Conservation (phyloP, 2,797 vertebrate species). For the Rhinichthys osculus region DNA sequence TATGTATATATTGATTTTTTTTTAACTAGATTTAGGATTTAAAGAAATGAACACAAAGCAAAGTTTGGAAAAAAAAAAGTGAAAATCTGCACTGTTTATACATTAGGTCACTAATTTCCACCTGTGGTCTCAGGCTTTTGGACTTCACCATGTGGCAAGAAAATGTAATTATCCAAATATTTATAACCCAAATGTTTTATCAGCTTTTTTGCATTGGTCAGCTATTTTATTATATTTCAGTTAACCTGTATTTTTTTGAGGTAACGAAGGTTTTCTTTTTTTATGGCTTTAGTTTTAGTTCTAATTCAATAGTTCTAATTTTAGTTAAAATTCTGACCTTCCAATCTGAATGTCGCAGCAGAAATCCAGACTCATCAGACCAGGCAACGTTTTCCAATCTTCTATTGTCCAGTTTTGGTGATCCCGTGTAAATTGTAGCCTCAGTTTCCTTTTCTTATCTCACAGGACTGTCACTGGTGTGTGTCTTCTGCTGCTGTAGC, state of each 20-base stretch:
- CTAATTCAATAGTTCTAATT: too few species aligned
- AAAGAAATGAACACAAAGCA: background rate
- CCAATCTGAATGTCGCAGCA: too few species aligned
- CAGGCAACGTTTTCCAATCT: too few species aligned
- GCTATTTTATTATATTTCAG: background rate
- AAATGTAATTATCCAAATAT: background rate
- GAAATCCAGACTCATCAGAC: too few species aligned
- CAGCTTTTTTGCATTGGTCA: background rate
- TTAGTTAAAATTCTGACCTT: too few species aligned
- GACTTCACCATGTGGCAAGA: background rate
- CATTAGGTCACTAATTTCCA: background rate
- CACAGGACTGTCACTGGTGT: too few species aligned
- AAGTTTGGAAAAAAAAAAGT: background rate
- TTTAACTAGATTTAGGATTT: background rate
- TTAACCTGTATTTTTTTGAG: too few species aligned
- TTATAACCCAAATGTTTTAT: background rate
- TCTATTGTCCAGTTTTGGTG: too few species aligned
- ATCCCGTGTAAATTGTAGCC: too few species aligned
- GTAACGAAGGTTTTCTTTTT: too few species aligned
- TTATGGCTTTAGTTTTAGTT: background rate
- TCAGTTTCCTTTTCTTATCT: too few species aligned
- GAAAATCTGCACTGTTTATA: background rate
- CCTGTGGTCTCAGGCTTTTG: background rate
- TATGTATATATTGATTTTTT: background rate
- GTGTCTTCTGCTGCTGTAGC: too few species aligned